A percentile compares a stretch with the other conserved stretches of the same genome.
Conservation (phyloP, 2,113 vertebrate genomes). For the Alexandromys fortis region DNA sequence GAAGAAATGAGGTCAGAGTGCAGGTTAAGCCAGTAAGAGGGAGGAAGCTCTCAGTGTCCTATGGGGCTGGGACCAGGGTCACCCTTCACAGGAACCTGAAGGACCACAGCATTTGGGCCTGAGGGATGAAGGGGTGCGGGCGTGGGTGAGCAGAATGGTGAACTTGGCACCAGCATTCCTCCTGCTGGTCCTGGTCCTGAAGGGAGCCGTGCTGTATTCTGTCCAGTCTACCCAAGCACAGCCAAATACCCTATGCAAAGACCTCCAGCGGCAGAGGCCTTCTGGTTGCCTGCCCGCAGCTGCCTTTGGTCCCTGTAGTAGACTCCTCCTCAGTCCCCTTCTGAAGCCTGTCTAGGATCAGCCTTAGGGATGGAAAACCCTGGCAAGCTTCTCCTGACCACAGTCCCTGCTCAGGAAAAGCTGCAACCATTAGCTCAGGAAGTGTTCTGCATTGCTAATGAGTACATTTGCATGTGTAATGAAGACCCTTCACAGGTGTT, state of each 20-base stretch:
- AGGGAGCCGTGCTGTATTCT: background rate
- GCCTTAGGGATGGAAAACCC: background rate
- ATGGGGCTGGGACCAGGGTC: background rate
- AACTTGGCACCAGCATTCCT: background rate
- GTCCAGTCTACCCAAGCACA: background rate
- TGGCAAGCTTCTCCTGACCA: background rate
- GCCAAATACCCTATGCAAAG: background rate
- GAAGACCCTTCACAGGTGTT: conserved; percentile 78
- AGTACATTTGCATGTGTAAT: conserved; percentile 79
- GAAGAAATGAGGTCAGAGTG: background rate
- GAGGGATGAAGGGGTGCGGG: background rate
- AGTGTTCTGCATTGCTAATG: conserved; percentile 75
- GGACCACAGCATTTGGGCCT: background rate
- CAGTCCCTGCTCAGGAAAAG: conserved; percentile 34
- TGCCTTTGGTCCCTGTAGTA: background rate
- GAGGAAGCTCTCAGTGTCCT: background rate
- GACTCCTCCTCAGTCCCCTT: background rate
- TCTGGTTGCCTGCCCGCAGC: background rate
- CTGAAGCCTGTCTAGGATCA: background rate
- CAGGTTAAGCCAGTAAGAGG: background rate
- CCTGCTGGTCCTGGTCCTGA: background rate
- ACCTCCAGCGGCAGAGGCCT: background rate
- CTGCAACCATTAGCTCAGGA: conserved; percentile 64
- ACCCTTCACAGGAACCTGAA: background rate
- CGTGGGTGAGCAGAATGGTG: background rate